Conservation (phyloP, 1,140 invertebrate genomes). For the Procambarus clarkii region DNA sequence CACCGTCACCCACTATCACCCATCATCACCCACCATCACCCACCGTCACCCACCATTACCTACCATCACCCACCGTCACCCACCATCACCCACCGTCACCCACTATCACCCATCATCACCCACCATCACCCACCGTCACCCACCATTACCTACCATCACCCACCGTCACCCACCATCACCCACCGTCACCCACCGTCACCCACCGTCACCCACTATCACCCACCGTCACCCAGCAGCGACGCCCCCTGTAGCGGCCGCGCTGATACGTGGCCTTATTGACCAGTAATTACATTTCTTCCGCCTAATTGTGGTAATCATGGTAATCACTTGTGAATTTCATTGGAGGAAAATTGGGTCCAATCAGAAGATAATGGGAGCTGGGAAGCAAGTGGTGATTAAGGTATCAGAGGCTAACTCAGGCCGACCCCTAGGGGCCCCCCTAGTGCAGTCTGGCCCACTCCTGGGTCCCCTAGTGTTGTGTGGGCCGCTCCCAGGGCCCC, state of each 20-base stretch:
- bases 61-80: no score
- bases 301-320: conserved; percentile 65
- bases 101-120: no score
- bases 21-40: neutral
- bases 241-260: neutral
- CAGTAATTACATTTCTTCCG: conserved; percentile 61
- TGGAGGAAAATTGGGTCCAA: conserved; percentile 56
- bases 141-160: no score
- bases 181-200: neutral
- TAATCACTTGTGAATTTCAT: conserved; percentile 62
- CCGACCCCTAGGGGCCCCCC: neutral
- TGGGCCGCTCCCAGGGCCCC: neutral
- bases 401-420: neutral
- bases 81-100: no score
- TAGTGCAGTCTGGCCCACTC: neutral
- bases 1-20: neutral
- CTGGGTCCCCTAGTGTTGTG: neutral
- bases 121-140: no score
- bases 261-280: conserved; percentile 48
- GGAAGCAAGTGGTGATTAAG: conserved; percentile 29
- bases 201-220: neutral
- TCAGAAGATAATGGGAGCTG: conserved; percentile 43
- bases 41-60: no score
- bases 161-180: no score
- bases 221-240: neutral